Conservation (phyloP, 2,888 invertebrate species). For the Lochmaea capreae region DNA sequence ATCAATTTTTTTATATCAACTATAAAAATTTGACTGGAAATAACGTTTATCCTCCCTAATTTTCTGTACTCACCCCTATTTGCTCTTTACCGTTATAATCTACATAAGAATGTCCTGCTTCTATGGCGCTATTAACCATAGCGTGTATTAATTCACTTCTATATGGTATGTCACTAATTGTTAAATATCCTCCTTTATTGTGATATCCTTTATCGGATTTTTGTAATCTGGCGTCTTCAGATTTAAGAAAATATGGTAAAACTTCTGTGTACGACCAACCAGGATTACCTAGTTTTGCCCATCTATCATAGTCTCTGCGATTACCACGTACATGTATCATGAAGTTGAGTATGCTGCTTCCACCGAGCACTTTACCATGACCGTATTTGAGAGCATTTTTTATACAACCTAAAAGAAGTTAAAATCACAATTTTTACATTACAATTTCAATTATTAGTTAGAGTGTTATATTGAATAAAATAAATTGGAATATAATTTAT, state of each 20-base stretch:
- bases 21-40: no score
- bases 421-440: no score
- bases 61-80: slow-evolving; percentile 66
- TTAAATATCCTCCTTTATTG: slow-evolving; percentile 62
- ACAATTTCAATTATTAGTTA: no score
- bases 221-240: slow-evolving; percentile 58
- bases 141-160: slow-evolving; percentile 67
- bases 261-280: slow-evolving; percentile 68
- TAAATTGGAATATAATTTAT: no score
- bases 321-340: slow-evolving; percentile 78
- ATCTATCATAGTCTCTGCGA: slow-evolving; percentile 76
- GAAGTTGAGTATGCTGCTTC: slow-evolving; percentile 86
- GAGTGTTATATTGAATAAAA: no score
- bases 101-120: slow-evolving; percentile 74
- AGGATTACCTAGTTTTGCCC: slow-evolving; percentile 68
- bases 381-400: slow-evolving; percentile 18
- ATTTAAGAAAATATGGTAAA: slow-evolving; percentile 62
- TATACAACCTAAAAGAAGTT: slow-evolving; percentile 23
- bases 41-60: not conserved
- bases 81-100: slow-evolving; percentile 77
- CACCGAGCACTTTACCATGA: slow-evolving; percentile 63
- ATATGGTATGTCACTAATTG: slow-evolving; percentile 58
- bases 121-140: slow-evolving; percentile 72
- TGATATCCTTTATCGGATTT: slow-evolving; percentile 59
- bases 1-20: no score